Base-by-base conservation (phyloP, 2,888 invertebrate species). In the Pogonocherus hispidulus region DNA sequence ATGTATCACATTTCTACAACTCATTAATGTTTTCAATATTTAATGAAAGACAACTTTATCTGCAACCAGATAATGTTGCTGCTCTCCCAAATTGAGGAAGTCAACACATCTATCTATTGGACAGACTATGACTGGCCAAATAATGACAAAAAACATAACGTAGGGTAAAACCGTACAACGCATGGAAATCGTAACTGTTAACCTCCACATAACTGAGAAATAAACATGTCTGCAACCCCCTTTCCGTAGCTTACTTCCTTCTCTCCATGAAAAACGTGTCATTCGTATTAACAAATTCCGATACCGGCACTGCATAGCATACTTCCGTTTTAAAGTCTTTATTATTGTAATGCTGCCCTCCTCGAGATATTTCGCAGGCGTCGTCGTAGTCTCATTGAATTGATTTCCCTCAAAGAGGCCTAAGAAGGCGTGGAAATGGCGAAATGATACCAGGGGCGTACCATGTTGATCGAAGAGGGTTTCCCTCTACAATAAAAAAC, bases 261-360 rank as follows among this genome's bases (percentile, higher is more conserved):
- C n/a, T n/a, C n/a, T n/a, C n/a, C n/a, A 9, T 11, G 20, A 18
- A 18, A 4, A 18, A 49, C 23, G 49, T 18, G 4, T 11, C 32
- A 2, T 1, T 11, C 32, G 9, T n/a, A 41, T 41, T n/a, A 41
- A 41, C 41, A 14, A 41, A 41, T 41, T 41, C 41, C 41, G 14
- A 41, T 41, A 14, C 14, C 16, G 41, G n/a, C 41, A n/a, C 41
- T 5, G n/a, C n/a, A 16, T 11, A 32, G 32, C 32, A 2, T 8
- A 11, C 8, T 6, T 47, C 19, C 49, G 22, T 14, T 49, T 49
- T 49, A 49, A 41, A 49, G 22, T 49, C 23, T 49, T 49, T 49
- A 49, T 49, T 49, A 49, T 18, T 46, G 46, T 49, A 49, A 49
- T 49, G 11, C 22, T 6, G 14, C 22, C 11, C 22, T 20, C 14